These are phyloP conservation scores for Macropus fuliginosus DNA, from an alignment of 2,797 vertebrate species.

Conservation along the genomic window DNA sequence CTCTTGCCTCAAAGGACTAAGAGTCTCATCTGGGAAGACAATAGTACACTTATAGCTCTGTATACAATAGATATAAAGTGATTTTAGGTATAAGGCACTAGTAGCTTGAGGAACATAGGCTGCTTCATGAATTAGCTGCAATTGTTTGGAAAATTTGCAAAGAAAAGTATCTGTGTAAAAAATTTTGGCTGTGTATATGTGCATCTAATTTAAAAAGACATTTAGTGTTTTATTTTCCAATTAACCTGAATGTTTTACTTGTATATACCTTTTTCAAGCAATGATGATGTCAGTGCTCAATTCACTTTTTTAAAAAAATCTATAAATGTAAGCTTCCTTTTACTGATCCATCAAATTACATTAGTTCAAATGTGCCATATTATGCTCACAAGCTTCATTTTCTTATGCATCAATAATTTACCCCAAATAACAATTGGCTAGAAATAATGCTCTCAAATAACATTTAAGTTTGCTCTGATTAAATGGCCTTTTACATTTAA, in stretches of 20 bases:
- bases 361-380: background rate
- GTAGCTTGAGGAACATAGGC: background rate
- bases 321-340: background rate
- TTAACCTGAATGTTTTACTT: background rate
- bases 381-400: background rate
- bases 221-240: background rate
- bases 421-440: background rate
- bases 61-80: background rate
- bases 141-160: background rate
- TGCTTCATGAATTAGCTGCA: background rate
- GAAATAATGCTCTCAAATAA: background rate
- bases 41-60: background rate
- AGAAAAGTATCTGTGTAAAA: slow-evolving; percentile 15
- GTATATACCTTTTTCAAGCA: background rate
- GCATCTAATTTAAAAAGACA: background rate
- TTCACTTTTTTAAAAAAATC: background rate
- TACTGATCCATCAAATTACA: background rate
- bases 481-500: background rate
- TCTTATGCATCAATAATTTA: background rate
- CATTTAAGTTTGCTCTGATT: background rate
- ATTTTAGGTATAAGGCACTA: background rate
- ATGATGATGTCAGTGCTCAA: background rate
- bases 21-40: background rate
- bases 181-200: background rate
- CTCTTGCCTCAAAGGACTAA: background rate